These are phyloP conservation scores for Myotis myotis DNA, from an alignment of 2,797 vertebrate genomes.

Conservation along the genomic window DNA sequence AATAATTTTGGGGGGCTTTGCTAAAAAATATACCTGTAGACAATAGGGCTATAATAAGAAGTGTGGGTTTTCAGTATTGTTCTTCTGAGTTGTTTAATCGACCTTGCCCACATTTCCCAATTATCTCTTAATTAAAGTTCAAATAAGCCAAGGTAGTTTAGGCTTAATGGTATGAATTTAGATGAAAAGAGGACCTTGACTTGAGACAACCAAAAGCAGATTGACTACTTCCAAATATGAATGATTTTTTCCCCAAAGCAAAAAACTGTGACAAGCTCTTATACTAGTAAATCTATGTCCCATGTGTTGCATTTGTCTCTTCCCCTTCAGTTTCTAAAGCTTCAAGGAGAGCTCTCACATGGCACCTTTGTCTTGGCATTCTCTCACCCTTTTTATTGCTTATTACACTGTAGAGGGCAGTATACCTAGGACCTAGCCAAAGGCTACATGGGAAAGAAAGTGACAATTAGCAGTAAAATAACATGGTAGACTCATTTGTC, in stretches of 20 bases:
- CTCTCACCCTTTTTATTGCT: neutral
- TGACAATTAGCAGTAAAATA: neutral
- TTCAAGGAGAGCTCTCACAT: neutral
- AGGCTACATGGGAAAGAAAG: neutral
- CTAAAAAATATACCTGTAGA: neutral
- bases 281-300: neutral
- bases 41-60: neutral
- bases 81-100: neutral
- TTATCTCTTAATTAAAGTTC: neutral
- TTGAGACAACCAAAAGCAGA: neutral
- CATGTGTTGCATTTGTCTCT: neutral
- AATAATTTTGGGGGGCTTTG: neutral
- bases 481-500: neutral
- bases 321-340: neutral
- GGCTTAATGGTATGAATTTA: neutral
- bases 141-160: neutral
- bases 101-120: neutral
- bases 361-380: neutral
- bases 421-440: neutral
- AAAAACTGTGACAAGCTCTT: neutral
- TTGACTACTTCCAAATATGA: neutral
- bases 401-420: neutral
- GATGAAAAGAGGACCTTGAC: neutral
- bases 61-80: neutral
- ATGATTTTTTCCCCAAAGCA: neutral